Evolutionary conservation across 2,797 vertebrate genomes (phyloP).

Genomic region (Myiotriccus ornatus): DNA sequence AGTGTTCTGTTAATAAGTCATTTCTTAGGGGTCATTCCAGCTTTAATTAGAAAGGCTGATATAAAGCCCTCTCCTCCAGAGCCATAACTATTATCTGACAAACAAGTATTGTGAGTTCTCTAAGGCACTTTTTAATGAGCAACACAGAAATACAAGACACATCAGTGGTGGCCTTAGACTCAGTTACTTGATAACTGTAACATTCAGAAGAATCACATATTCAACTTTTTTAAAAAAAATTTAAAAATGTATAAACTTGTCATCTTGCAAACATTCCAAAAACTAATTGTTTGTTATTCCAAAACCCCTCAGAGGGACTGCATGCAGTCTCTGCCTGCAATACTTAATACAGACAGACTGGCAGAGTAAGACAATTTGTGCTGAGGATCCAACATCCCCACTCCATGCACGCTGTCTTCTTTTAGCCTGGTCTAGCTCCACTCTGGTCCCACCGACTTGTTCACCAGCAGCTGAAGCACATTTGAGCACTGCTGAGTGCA

Average conservation of each 20-base stretch:
- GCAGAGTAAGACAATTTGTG: background rate
- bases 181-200: background rate
- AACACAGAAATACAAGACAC: background rate
- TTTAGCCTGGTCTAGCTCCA: background rate
- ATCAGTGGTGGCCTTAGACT: background rate
- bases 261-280: background rate
- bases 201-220: background rate
- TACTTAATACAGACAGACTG: background rate
- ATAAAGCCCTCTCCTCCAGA: background rate
- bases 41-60: background rate
- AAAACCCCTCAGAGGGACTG: background rate
- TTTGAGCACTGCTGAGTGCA: background rate
- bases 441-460: background rate
- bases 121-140: background rate
- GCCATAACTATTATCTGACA: background rate
- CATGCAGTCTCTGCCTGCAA: background rate
- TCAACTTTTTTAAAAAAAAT: background rate
- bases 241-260: background rate
- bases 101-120: background rate
- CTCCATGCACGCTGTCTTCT: fast-evolving
- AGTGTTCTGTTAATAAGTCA: background rate
- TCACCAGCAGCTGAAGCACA: background rate
- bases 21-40: background rate
- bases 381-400: background rate
- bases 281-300: background rate